Base-by-base conservation (phyloP, 2,797 vertebrate species). In the Sebastes itinus region DNA sequence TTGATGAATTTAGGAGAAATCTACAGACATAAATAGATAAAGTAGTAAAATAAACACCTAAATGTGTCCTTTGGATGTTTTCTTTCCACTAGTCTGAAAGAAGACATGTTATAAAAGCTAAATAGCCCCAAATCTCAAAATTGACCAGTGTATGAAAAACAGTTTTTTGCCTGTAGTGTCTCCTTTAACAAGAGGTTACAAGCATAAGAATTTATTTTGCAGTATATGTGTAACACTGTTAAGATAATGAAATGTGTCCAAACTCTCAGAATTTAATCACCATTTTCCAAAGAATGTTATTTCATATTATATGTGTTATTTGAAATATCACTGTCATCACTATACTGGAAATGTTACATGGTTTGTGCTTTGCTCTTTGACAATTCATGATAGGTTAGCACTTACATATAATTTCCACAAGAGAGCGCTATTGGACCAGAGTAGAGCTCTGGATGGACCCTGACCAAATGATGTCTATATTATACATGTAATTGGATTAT, bases 381-480 rank as follows among this genome's bases (percentile, higher is more conserved):
- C 13, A 8, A 33, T 46, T 28, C 9, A 33, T 5, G 3, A 8
- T n/a, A 14, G 8, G 18, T n/a, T 52, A 6, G 2, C n/a, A 11
- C 23, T 75, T 80, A 32, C 11, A 66, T 33, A 0, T 13, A 12
- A 27, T 60, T 2, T 30, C 81, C 87, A 90, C 85, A 28, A 71
- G 80, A 20, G 14, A 0, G 71, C 13, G n/a, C 9, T 49, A 23
- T 71, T 83, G 28, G 7, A 49, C 30, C 42, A 30, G 1, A 32
- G 2, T 52, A 30, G 8, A 66, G n/a, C 59, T 59, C 16, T 20
- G 1, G 3, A 20, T 58, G 20, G 32, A 28, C 16, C 2, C 18
- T 27, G 8, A 22, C 27, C 6, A 3, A 61, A 54, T 33, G 8
- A 13, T 16, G 25, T 67, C 18, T 30, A 20, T 12, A 27, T 28